These are phyloP conservation scores for Tachysurus fulvidraco DNA, from an alignment of 2,113 vertebrate species.

Conservation along the genomic window DNA sequence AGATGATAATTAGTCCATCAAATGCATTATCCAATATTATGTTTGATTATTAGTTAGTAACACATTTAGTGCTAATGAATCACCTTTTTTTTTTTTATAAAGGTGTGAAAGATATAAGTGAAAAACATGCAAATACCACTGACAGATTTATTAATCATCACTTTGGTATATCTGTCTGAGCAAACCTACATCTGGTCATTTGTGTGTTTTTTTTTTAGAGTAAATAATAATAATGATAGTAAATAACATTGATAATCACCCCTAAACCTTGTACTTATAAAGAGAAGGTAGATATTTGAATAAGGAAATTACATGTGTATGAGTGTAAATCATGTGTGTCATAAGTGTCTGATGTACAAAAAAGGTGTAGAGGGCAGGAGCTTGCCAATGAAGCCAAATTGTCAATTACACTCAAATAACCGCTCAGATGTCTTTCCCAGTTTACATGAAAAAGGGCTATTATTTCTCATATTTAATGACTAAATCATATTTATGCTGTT, in stretches of 20 bases:
- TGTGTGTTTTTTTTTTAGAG: not conserved
- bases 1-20: not conserved
- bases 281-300: not conserved
- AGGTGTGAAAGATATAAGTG: not conserved
- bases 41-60: not conserved
- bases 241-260: not conserved
- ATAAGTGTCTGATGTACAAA: not conserved
- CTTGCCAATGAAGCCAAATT: not conserved
- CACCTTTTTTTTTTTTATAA: not conserved
- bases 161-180: not conserved
- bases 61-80: not conserved
- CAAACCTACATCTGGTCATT: not conserved
- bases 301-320: not conserved
- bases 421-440: not conserved
- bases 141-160: not conserved
- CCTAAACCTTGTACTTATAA: not conserved
- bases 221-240: not conserved
- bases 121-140: not conserved
- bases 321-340: not conserved
- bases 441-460: not conserved
- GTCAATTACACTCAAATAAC: not conserved
- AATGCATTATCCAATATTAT: not conserved
- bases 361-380: not conserved
- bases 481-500: constrained; percentile 6
- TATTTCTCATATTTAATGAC: not conserved